These are phyloP conservation scores for Apamea monoglypha DNA, from an alignment of 2,888 invertebrate species.

Conservation along the genomic window DNA sequence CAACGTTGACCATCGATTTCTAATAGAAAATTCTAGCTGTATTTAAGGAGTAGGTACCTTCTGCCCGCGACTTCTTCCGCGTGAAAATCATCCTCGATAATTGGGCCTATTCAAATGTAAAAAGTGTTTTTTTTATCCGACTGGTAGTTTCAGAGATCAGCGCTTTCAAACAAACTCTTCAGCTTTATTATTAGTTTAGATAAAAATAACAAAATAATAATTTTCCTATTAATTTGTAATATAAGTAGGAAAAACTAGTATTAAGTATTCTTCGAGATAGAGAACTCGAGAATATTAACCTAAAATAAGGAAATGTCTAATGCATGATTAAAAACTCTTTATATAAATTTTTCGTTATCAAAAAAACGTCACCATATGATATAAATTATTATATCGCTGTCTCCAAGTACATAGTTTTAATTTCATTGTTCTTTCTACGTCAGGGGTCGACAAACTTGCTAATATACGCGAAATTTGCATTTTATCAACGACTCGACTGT, in stretches of 20 bases:
- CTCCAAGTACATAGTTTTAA: slow-evolving; percentile 46
- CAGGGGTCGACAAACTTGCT: slow-evolving; percentile 58
- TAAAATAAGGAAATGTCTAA: background rate
- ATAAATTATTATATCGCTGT: slow-evolving; percentile 46
- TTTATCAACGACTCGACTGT: slow-evolving; percentile 62
- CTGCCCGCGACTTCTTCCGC: no score
- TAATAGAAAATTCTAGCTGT: background rate
- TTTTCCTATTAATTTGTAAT: background rate
- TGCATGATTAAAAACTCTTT: background rate
- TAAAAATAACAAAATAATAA: no score
- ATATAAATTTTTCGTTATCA: slow-evolving; percentile 10
- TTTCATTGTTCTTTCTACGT: slow-evolving; percentile 64
- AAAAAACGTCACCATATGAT: slow-evolving; percentile 23
- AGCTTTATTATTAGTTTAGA: no score
- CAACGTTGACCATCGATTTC: background rate
- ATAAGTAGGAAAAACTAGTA: background rate
- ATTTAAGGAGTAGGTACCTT: background rate
- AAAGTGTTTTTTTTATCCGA: no score
- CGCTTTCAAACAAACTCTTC: no score
- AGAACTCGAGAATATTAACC: background rate
- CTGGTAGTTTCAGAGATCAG: no score
- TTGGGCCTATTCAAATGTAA: no score
- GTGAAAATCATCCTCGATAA: no score
- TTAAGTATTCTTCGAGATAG: no score
- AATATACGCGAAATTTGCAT: slow-evolving; percentile 67